Conservation (phyloP, 2,797 vertebrate species). For the Zenarchopterus dispar region DNA sequence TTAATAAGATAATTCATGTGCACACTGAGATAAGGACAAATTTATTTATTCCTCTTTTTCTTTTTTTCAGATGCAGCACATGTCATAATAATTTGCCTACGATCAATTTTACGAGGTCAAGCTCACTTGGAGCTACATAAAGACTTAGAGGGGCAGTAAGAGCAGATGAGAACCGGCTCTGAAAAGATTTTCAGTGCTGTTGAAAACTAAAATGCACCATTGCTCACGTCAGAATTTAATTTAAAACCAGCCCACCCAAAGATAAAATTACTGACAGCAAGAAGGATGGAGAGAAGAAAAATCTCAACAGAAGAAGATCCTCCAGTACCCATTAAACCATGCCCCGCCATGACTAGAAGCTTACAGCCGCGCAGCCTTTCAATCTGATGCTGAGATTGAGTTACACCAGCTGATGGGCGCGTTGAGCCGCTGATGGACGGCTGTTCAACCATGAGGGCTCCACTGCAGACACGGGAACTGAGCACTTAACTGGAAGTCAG, state of each 20-base stretch:
- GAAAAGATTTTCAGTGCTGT: neutral
- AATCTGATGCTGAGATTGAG: slow-evolving; percentile 42
- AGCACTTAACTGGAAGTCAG: slow-evolving; percentile 19
- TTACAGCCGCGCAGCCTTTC: slow-evolving; percentile 16
- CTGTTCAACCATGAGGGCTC: slow-evolving; percentile 13
- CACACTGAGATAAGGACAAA: slow-evolving; percentile 1
- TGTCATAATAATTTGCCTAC: neutral
- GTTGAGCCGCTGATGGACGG: slow-evolving; percentile 25
- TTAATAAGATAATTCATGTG: neutral
- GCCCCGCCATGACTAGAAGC: neutral
- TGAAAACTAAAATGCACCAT: neutral
- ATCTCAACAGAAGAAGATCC: neutral
- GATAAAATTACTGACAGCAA: slow-evolving; percentile 32
- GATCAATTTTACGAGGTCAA: slow-evolving; percentile 25
- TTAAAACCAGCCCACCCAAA: slow-evolving; percentile 4
- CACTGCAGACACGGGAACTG: slow-evolving; percentile 12
- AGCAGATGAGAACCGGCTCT: neutral
- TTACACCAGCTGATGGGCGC: slow-evolving; percentile 44
- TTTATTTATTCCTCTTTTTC: neutral
- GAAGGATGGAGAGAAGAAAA: slow-evolving; percentile 1
- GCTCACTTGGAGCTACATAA: slow-evolving; percentile 3
- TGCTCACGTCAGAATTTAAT: neutral
- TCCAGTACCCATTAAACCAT: slow-evolving; percentile 12
- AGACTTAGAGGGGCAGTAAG: neutral
- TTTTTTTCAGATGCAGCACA: neutral